Evolutionary conservation across 2,113 vertebrate genomes (phyloP).

Genomic region (Myrmecobius fasciatus): DNA sequence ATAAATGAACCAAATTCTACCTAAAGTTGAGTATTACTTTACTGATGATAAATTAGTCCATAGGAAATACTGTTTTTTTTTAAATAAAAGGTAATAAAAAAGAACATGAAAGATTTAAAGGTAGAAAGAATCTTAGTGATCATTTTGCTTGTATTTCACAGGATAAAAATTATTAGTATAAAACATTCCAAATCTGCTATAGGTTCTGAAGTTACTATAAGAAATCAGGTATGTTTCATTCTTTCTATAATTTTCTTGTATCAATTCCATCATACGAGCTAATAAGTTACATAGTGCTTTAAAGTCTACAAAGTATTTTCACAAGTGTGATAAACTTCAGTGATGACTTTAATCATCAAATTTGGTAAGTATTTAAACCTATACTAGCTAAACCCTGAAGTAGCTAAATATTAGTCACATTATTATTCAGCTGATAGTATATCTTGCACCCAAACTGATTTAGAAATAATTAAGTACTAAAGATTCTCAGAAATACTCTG

Average conservation of each 20-base stretch:
- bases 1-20: neutral
- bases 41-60: neutral
- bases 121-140: neutral
- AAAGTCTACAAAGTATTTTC: neutral
- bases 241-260: neutral
- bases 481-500: constrained; percentile 30
- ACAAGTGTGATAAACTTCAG: neutral
- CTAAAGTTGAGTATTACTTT: neutral
- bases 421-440: constrained; percentile 15
- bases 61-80: neutral
- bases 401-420: neutral
- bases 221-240: neutral
- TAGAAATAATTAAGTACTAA: neutral
- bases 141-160: neutral
- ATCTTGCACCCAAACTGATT: constrained; percentile 15
- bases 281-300: neutral
- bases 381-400: constrained; percentile 37
- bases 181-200: constrained; percentile 20
- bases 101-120: neutral
- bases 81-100: neutral
- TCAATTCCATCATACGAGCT: neutral
- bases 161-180: neutral
- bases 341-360: neutral
- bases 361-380: neutral
- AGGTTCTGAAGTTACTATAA: neutral